Evolutionary conservation across 2,113 vertebrate genomes (phyloP), one percentile per base, ranked within the genome.

Genomic region (Chroicocephalus ridibundus): DNA sequence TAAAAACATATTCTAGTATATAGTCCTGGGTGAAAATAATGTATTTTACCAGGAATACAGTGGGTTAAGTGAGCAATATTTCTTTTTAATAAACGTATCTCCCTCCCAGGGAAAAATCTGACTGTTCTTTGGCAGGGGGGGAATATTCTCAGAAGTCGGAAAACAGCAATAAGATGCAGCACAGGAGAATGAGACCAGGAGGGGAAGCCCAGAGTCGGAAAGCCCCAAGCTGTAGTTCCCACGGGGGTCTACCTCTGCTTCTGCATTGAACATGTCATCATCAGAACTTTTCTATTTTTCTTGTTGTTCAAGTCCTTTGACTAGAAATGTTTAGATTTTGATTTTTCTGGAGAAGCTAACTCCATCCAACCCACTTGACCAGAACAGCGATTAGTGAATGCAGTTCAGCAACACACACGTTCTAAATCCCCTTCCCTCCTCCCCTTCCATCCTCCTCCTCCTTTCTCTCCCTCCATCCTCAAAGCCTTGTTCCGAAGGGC

Each of bases 251-350:
- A 27, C 40, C 38, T 47, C 54, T 42, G 32, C 10, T 74, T 31
- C 79, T 24, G 16, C 38, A 8, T 0, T 2, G 27, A 69, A 31
- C 12, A 1, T 3, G 32, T 27, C 65, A 66, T 7, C 65, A 4
- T 5, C 52, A 40, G 19, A 57, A 20, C 65, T n/a, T 22, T 12
- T 15, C 1, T 4, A 6, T 1, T 31, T 22, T 34, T 27, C 36
- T 20, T 8, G 4, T 19, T 19, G 17, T 10, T 75, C 38, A 29
- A 20, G 17, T 14, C 38, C 42, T 80, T 22, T 34, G 36, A 38
- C 25, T n/a, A 15, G 62, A 18, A 80, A n/a, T 29, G 14, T 49
- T 57, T 18, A 57, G 13, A 19, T 74, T 40, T 58, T 19, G 21
- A 9, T 5, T 58, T 60, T 71, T 60, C 40, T 47, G 21, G 34